Evolutionary conservation across 2,113 vertebrate species (phyloP).

Genomic region (Raja brachyura): DNA sequence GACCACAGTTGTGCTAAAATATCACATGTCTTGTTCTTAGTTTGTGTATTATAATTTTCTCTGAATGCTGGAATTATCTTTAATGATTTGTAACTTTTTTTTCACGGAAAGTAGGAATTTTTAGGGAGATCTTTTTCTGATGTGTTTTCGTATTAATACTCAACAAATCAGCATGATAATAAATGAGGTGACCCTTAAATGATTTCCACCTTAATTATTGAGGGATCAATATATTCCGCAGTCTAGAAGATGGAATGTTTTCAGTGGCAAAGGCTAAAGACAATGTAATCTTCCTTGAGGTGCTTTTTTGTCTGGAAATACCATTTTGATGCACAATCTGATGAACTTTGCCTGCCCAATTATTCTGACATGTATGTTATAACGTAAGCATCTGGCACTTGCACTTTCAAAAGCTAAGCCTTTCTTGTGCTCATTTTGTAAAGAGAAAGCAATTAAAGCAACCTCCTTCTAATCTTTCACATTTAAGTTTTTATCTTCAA

Average conservation of each 20-base stretch:
- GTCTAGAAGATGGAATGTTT: not conserved
- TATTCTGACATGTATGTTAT: constrained; percentile 1
- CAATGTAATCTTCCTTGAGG: not conserved
- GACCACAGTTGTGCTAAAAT: not conserved
- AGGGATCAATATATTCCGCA: not conserved
- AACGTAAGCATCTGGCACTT: not conserved
- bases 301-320: not conserved
- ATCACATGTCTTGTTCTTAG: not conserved
- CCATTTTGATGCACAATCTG: not conserved
- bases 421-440: not conserved
- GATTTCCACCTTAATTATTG: constrained; percentile 1
- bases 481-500: not conserved
- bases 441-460: not conserved
- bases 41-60: not conserved
- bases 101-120: not conserved
- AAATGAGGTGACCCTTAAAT: not conserved
- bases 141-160: not conserved
- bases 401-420: not conserved
- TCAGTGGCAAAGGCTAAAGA: not conserved
- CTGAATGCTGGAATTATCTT: not conserved
- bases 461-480: not conserved
- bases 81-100: not conserved
- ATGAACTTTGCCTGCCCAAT: not conserved
- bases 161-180: not conserved
- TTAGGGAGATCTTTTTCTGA: constrained; percentile 2